These are phyloP conservation scores for Actinemys pallida DNA, from an alignment of 2,113 vertebrate species.

Conservation along the genomic window DNA sequence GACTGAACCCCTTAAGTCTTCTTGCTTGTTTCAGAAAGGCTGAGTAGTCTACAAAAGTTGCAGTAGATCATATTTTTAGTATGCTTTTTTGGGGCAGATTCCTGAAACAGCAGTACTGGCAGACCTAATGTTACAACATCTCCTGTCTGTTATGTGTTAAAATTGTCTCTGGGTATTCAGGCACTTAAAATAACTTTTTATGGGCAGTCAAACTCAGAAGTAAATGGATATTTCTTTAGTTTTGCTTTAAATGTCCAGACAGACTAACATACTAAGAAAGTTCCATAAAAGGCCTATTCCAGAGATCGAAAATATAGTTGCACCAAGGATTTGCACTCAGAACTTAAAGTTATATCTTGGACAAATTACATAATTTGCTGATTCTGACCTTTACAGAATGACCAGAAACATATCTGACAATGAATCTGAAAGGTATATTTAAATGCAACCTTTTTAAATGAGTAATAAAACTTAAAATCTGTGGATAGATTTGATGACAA, in stretches of 20 bases:
- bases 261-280: constrained; percentile 3
- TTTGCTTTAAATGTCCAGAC: constrained; percentile 25
- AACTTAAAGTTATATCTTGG: not conserved
- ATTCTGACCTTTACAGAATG: constrained; percentile 14
- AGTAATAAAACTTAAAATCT: not conserved
- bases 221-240: constrained; percentile 1
- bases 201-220: not conserved
- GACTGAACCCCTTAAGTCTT: constrained; percentile 22
- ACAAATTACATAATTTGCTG: constrained; percentile 10
- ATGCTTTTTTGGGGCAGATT: constrained; percentile 52
- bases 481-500: not conserved
- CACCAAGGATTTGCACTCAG: not conserved
- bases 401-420: not conserved
- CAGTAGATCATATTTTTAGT: constrained; percentile 62
- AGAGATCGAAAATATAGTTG: not conserved
- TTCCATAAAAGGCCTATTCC: not conserved
- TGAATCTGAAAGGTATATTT: constrained; percentile 17
- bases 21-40: constrained; percentile 54
- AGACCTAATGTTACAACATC: constrained; percentile 34
- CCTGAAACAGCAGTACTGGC: constrained; percentile 21
- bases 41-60: constrained; percentile 54
- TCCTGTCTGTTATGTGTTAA: constrained; percentile 57
- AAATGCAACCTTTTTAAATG: constrained; percentile 7
- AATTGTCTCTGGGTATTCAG: constrained; percentile 42
- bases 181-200: constrained; percentile 58